Percentiles rank a stretch among this genome's conserved stretches.
phyloP scores from a whole-genome alignment of 1,140 invertebrate genomes.

The Asobara japonica region DNA sequence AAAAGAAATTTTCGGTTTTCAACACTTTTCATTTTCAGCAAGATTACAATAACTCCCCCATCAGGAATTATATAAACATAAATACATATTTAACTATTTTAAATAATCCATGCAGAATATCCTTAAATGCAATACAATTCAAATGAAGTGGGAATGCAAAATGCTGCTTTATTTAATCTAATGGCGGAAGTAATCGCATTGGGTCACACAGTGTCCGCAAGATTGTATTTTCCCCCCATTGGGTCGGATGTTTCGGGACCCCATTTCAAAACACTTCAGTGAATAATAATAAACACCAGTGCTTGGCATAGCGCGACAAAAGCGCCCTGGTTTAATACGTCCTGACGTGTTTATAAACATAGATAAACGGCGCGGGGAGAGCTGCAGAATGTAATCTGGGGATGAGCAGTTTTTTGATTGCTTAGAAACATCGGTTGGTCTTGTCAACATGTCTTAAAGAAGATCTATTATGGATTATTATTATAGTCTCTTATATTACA shows the following conservation, averaged over 20 bases:
- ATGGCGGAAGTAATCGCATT: slow-evolving; percentile 36
- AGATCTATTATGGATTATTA: too few species aligned
- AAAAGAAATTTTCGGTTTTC: too few species aligned
- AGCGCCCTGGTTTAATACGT: slow-evolving; percentile 33
- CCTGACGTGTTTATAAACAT: slow-evolving; percentile 38
- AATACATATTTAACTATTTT: neutral
- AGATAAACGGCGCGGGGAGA: neutral
- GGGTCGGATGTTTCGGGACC: neutral
- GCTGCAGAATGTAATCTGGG: too few species aligned
- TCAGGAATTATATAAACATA: too few species aligned
- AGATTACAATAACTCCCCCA: too few species aligned
- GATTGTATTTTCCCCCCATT: neutral
- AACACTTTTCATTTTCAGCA: too few species aligned
- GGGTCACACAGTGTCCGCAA: slow-evolving; percentile 38
- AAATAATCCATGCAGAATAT: neutral
- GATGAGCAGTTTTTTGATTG: too few species aligned
- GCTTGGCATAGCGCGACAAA: slow-evolving; percentile 37
- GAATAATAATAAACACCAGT: slow-evolving; percentile 24
- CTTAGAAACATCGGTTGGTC: too few species aligned
- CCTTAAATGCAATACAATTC: slow-evolving; percentile 14
- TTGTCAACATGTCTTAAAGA: too few species aligned
- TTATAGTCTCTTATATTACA: too few species aligned
- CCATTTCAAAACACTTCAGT: slow-evolving; percentile 22
- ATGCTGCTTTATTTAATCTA: slow-evolving; percentile 26
- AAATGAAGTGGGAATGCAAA: slow-evolving; percentile 25